These are phyloP conservation scores for Centrocercus urophasianus DNA, from an alignment of 2,113 vertebrate genomes.

Conservation along the genomic window DNA sequence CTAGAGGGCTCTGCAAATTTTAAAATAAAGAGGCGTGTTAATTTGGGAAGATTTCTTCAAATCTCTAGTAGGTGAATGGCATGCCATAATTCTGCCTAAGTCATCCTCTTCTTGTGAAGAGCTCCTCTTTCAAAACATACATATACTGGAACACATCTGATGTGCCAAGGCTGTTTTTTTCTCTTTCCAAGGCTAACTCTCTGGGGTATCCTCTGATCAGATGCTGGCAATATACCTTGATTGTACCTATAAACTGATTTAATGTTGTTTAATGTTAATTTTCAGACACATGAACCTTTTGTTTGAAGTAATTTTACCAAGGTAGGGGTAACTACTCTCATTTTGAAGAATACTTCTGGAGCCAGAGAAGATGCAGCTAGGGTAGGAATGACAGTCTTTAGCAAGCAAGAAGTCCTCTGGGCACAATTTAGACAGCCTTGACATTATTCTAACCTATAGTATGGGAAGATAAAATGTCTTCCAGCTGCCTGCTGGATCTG, in stretches of 20 bases:
- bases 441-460: slow-evolving; percentile 12
- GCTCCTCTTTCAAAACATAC: not conserved
- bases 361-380: not conserved
- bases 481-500: slow-evolving; percentile 51
- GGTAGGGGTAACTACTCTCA: not conserved
- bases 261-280: not conserved
- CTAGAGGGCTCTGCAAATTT: not conserved
- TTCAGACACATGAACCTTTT: not conserved
- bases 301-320: not conserved
- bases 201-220: not conserved
- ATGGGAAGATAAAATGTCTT: slow-evolving; percentile 46
- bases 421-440: not conserved
- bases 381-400: not conserved
- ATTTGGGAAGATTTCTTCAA: slow-evolving; percentile 14
- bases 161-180: not conserved
- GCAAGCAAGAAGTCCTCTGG: not conserved
- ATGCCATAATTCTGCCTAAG: not conserved
- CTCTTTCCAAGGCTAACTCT: not conserved
- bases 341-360: not conserved
- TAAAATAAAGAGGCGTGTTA: slow-evolving; percentile 13
- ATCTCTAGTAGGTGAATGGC: not conserved
- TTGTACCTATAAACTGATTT: not conserved
- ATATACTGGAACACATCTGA: not conserved
- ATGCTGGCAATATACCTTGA: not conserved
- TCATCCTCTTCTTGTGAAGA: not conserved